These are phyloP conservation scores for Protonibea diacanthus DNA, from an alignment of 2,797 vertebrate genomes.

Conservation along the genomic window DNA sequence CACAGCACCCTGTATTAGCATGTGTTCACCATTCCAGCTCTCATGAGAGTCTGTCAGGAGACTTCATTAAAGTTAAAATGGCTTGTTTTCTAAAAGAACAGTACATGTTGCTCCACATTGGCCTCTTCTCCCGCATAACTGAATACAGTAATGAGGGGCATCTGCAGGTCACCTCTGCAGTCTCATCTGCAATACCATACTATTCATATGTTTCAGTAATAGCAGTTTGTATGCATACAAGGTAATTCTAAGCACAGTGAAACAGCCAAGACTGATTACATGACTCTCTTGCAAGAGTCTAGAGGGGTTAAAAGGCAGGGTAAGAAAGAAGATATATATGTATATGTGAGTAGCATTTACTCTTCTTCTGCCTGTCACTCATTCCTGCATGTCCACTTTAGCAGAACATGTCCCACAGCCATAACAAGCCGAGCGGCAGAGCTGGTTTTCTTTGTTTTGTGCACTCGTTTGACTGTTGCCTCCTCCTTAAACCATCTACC, in stretches of 20 bases:
- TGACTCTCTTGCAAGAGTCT: slow-evolving; percentile 27
- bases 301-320: slow-evolving; percentile 55
- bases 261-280: slow-evolving; percentile 50
- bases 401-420: slow-evolving; percentile 44
- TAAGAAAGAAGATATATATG: slow-evolving; percentile 28
- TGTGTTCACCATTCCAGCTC: slow-evolving; percentile 53
- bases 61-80: slow-evolving; percentile 65
- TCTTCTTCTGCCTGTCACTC: slow-evolving; percentile 28
- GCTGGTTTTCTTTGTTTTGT: slow-evolving; percentile 39
- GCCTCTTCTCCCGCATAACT: slow-evolving; percentile 57
- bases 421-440: slow-evolving; percentile 56
- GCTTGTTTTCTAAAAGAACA: slow-evolving; percentile 58
- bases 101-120: slow-evolving; percentile 47
- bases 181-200: slow-evolving; percentile 32
- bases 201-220: slow-evolving; percentile 48
- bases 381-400: slow-evolving; percentile 51
- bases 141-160: slow-evolving; percentile 67
- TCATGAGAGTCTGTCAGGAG: slow-evolving; percentile 44
- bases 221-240: slow-evolving; percentile 15
- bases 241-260: too few species aligned
- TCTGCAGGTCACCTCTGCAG: slow-evolving; percentile 49
- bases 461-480: slow-evolving; percentile 63
- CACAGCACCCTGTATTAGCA: slow-evolving; percentile 57
- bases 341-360: slow-evolving; percentile 1
- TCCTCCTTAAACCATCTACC: slow-evolving; percentile 47